Percentiles rank a stretch among this genome's conserved stretches.
Evolutionary conservation across 1,140 invertebrate species (phyloP).

Genomic region (Triops longicaudatus): DNA sequence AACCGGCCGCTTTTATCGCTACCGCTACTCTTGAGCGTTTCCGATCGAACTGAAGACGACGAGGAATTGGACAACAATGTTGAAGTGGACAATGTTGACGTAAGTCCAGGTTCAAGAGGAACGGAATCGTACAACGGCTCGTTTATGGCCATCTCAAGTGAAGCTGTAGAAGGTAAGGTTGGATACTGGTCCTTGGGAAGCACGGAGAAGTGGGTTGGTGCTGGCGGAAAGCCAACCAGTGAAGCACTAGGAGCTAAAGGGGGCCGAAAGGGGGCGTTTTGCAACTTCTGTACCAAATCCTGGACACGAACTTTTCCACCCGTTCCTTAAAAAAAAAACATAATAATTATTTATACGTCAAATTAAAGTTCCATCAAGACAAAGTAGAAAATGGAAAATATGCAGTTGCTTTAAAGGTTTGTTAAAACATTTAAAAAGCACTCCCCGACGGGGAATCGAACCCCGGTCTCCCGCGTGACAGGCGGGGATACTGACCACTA

Average conservation of each 20-base stretch:
- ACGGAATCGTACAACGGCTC: slow-evolving; percentile 77
- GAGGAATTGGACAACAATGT: slow-evolving; percentile 52
- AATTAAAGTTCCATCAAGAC: too few relatives aligned
- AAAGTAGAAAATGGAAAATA: too few relatives aligned
- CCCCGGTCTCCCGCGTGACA: slow-evolving; percentile 16
- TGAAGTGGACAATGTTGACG: slow-evolving; percentile 82
- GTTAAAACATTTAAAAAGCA: too few relatives aligned
- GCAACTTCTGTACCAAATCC: slow-evolving; percentile 30
- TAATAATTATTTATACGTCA: background rate
- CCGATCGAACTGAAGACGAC: slow-evolving; percentile 26
- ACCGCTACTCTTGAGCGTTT: slow-evolving; percentile 22
- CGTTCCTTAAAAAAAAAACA: background rate
- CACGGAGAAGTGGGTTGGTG: slow-evolving; percentile 30
- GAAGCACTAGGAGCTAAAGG: slow-evolving; percentile 27
- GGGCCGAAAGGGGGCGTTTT: slow-evolving; percentile 27
- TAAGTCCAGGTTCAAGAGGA: slow-evolving; percentile 68
- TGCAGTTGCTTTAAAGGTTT: too few relatives aligned
- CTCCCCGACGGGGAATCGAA: slow-evolving; percentile 28
- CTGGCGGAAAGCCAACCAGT: slow-evolving; percentile 29
- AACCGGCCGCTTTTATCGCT: background rate
- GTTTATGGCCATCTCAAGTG: slow-evolving; percentile 35
- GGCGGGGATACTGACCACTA: too few relatives aligned
- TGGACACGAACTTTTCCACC: slow-evolving; percentile 29
- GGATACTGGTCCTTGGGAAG: slow-evolving; percentile 28
- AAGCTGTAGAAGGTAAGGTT: slow-evolving; percentile 29